Base-by-base conservation (phyloP, 2,888 invertebrate species). In the Eristalinus sepulchralis region DNA sequence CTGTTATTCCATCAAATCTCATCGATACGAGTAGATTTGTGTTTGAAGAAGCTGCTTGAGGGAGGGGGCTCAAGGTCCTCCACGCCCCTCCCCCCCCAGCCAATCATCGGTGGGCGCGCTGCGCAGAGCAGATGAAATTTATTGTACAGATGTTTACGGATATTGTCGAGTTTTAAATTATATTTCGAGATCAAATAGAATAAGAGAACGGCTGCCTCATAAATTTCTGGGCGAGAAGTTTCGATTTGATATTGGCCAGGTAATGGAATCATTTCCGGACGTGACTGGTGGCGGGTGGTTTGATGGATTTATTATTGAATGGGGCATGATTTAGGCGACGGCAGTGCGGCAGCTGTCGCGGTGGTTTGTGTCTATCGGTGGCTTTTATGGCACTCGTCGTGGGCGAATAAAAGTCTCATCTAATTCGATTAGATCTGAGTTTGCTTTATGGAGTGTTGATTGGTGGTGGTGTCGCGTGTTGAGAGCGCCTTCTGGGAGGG, bases 111-210 rank as follows among this genome's bases (percentile, higher is more conserved):
- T 39, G 39, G 8, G n/a, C 39, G 10, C 22, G 22, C 20, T 9
- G 24, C 24, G 24, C 24, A 57, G 22, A 27, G 8, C 11, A 11
- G 57, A 55, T 36, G 34, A 68, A 34, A 68, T 68, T 57, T 57
- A 57, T 34, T 57, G 68, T 57, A 33, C 20, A 62, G 47, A 27
- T 71, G 71, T 71, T 71, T 71, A 71, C 47, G 60, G 33, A 36
- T 27, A 22, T 47, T 31, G 2, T 71, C 71, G 31, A 71, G 71
- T 62, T 62, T 59, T 71, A 62, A 71, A 71, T 71, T 71, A 71
- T 60, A 62, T 71, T 71, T 71, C 31, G 20, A 62, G 47, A 71
- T 71, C 71, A 71, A 71, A 62, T 71, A 60, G 62, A 71, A 62
- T 62, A 20, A 9, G 62, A 33, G 34, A 59, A 33, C 33, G 33